Conservation (phyloP, 2,888 invertebrate species). For the Hipparchia sbordonii region DNA sequence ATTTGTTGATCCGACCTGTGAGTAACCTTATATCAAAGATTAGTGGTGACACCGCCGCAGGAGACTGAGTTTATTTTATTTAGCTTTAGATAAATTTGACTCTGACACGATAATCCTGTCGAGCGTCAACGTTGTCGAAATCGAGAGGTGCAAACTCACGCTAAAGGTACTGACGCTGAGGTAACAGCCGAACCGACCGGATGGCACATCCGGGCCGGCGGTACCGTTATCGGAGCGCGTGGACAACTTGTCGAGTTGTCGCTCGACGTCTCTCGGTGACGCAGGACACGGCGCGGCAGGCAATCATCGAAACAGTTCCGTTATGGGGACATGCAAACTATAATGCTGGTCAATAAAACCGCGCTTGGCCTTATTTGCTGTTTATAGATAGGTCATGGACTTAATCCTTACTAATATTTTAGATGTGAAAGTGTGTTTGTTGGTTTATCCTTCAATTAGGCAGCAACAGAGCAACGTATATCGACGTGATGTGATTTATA, state of each 20-base stretch:
- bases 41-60: too few species aligned
- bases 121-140: neutral
- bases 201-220: conserved; percentile 38
- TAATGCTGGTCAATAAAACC: neutral
- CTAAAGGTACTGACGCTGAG: conserved; percentile 20
- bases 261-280: conserved; percentile 6
- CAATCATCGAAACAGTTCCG: conserved; percentile 19
- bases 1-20: too few species aligned
- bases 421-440: too few species aligned
- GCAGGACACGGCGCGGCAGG: conserved; percentile 6
- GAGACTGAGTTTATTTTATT: too few species aligned
- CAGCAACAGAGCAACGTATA: too few species aligned
- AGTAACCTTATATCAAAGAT: too few species aligned
- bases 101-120: too few species aligned
- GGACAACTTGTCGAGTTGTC: conserved; percentile 33
- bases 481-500: too few species aligned
- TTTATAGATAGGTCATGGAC: too few species aligned
- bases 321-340: neutral
- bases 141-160: neutral
- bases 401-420: too few species aligned
- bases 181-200: conserved; percentile 33
- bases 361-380: neutral
- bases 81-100: too few species aligned
- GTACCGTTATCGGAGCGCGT: conserved; percentile 35
- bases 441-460: too few species aligned